Conservation (phyloP, 1,140 invertebrate species). For the Philaenus spumarius region DNA sequence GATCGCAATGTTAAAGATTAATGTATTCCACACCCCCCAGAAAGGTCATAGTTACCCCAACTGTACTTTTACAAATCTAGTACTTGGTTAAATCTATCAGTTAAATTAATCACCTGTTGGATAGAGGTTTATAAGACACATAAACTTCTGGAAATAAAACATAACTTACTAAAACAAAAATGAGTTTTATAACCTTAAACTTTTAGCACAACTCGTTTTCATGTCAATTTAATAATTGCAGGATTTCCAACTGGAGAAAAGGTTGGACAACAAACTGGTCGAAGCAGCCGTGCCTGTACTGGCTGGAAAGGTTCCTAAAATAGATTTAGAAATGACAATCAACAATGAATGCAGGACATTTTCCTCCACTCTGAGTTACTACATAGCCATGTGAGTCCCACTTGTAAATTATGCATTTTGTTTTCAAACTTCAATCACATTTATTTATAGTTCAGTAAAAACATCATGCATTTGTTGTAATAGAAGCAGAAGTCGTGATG, state of each 20-base stretch:
- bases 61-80: too few species aligned
- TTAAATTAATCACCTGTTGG: not conserved
- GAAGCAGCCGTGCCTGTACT: constrained; percentile 66
- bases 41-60: too few species aligned
- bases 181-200: too few species aligned
- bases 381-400: constrained; percentile 78
- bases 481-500: too few species aligned
- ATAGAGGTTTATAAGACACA: not conserved
- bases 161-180: too few species aligned
- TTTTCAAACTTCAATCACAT: too few species aligned
- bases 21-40: too few species aligned
- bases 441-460: too few species aligned
- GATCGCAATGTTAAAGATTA: too few species aligned
- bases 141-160: not conserved
- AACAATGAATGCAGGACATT: constrained; percentile 91
- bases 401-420: constrained; percentile 7
- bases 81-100: not conserved
- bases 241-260: constrained; percentile 88
- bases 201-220: too few species aligned
- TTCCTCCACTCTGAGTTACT: constrained; percentile 87
- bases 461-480: too few species aligned
- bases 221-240: constrained; percentile 45
- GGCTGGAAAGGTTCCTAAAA: constrained; percentile 55
- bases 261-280: constrained; percentile 81
- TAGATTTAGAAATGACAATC: constrained; percentile 74